Percentiles rank a stretch among this genome's conserved stretches.
Evolutionary conservation across 2,113 vertebrate genomes (phyloP).

Genomic region (Nematolebias whitei): DNA sequence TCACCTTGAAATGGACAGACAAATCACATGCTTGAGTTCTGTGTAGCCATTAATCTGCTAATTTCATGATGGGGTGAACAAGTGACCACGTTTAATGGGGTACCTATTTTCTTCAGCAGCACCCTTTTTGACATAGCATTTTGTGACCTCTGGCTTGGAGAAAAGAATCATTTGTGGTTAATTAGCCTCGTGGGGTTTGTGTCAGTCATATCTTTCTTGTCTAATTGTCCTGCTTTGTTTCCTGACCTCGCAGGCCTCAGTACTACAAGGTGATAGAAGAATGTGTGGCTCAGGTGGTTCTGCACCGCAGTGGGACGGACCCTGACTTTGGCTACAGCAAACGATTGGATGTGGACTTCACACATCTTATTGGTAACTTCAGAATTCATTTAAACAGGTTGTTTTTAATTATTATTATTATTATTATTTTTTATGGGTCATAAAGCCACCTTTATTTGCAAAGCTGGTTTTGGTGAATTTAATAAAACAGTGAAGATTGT

Average conservation of each 20-base stretch:
- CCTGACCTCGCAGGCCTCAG: conserved; percentile 84
- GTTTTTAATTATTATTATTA: too few species aligned
- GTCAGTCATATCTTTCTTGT: conserved; percentile 62
- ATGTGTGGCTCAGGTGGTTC: conserved; percentile 91
- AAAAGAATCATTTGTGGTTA: conserved; percentile 69
- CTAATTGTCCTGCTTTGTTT: conserved; percentile 65
- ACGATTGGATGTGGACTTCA: conserved; percentile 91
- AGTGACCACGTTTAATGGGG: conserved; percentile 73
- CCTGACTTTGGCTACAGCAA: conserved; percentile 94
- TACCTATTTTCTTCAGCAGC: conserved; percentile 56
- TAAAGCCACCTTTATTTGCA: neutral
- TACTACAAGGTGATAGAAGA: conserved; percentile 99
- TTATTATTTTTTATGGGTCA: neutral
- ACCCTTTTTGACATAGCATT: conserved; percentile 66
- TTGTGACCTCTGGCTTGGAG: conserved; percentile 71
- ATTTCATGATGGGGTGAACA: conserved; percentile 73
- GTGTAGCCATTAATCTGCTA: conserved; percentile 65
- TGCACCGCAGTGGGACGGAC: conserved; percentile 93
- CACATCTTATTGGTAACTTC: conserved; percentile 88
- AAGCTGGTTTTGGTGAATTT: conserved; percentile 19
- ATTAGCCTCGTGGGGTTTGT: conserved; percentile 68
- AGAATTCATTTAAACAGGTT: neutral
- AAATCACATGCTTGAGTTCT: conserved; percentile 40
- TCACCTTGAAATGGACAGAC: conserved; percentile 79
- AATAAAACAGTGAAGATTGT: conserved; percentile 21